phyloP scores from a whole-genome alignment of 2,113 vertebrate genomes.

The Todiramphus saurophagus region DNA sequence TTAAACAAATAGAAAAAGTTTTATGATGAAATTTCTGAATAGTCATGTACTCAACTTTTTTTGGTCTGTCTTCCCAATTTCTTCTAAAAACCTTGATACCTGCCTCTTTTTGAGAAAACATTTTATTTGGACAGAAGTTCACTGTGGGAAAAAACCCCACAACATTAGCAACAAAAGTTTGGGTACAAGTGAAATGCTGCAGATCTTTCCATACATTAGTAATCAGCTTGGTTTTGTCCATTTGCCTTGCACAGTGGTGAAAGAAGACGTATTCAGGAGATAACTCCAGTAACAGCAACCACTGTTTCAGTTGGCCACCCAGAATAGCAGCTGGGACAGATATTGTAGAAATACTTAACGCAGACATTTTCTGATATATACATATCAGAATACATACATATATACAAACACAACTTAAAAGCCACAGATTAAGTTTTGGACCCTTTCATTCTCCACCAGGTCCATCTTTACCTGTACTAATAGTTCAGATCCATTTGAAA shows the following conservation, averaged over 20 bases:
- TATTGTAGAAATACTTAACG: background rate
- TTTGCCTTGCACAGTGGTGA: background rate
- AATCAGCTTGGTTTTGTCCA: background rate
- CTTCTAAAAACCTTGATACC: background rate
- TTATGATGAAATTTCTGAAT: background rate
- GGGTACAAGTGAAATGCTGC: background rate
- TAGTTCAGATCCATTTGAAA: background rate
- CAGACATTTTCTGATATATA: background rate
- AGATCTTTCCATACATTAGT: background rate
- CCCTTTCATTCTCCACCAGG: background rate
- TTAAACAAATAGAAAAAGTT: background rate
- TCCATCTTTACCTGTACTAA: background rate
- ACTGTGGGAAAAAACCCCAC: background rate
- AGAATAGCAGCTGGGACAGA: background rate
- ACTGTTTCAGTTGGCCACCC: fast-evolving
- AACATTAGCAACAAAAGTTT: background rate
- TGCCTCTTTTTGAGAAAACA: background rate
- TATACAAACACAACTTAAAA: background rate
- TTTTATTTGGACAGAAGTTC: background rate
- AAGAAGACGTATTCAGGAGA: background rate
- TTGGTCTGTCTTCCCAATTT: background rate
- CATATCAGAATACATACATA: background rate
- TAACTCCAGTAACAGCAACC: background rate
- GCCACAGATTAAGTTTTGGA: background rate
- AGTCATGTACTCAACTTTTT: background rate